Evolutionary conservation across 2,888 invertebrate genomes (phyloP).

Genomic region (Slavum lentiscoides): DNA sequence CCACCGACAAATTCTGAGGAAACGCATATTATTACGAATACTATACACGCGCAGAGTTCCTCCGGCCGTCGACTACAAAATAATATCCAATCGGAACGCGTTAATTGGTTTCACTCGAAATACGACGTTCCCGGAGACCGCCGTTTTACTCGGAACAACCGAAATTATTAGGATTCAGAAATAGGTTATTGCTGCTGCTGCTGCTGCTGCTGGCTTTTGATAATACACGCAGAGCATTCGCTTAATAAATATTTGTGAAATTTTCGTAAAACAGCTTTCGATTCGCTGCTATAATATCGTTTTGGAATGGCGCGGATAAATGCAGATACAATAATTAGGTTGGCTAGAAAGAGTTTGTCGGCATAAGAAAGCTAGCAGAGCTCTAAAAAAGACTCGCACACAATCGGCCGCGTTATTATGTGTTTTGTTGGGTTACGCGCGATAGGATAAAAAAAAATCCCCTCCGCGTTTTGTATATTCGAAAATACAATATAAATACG

Average conservation of each 20-base stretch:
- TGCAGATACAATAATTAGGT: too few relatives aligned
- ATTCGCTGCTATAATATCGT: background rate
- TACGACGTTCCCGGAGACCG: background rate
- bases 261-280: background rate
- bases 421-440: background rate
- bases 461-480: background rate
- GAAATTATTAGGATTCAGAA: too few relatives aligned
- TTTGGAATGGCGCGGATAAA: background rate
- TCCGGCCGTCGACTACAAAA: background rate
- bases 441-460: conserved; percentile 12
- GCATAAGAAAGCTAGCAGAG: background rate
- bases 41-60: too few relatives aligned
- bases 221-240: background rate
- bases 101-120: background rate
- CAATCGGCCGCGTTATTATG: background rate
- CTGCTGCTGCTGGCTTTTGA: background rate
- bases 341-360: background rate
- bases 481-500: background rate
- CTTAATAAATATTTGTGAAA: background rate
- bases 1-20: too few relatives aligned
- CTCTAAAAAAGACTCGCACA: background rate
- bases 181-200: background rate
- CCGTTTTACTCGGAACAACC: too few relatives aligned
- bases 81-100: background rate
- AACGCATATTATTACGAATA: too few relatives aligned